These are phyloP conservation scores for Brachymystax lenok DNA, from an alignment of 2,797 vertebrate genomes.

Conservation along the genomic window DNA sequence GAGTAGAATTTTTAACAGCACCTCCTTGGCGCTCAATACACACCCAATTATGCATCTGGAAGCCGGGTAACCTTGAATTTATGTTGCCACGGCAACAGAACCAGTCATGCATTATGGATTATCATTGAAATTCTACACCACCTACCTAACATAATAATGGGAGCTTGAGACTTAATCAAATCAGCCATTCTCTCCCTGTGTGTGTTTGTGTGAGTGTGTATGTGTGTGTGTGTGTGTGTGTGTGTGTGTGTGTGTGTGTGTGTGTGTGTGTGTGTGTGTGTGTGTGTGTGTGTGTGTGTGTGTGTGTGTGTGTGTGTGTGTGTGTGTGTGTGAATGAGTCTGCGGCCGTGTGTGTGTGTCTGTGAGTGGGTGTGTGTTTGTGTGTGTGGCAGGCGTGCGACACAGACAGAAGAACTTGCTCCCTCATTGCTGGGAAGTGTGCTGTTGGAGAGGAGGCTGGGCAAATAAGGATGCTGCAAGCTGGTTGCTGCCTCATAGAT, in stretches of 20 bases:
- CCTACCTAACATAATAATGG: constrained; percentile 89
- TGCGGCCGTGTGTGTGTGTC: background rate
- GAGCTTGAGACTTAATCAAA: constrained; percentile 92
- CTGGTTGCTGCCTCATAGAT: constrained; percentile 73
- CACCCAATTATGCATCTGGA: constrained; percentile 87
- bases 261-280: background rate
- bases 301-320: background rate
- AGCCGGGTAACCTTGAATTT: constrained; percentile 93
- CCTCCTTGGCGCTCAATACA: constrained; percentile 79
- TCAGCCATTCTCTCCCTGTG: constrained; percentile 82
- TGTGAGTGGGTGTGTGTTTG: background rate
- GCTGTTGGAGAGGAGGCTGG: constrained; percentile 67
- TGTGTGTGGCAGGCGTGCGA: constrained; percentile 33
- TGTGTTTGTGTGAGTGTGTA: constrained; percentile 27
- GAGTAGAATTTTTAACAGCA: constrained; percentile 87
- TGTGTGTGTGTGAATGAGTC: background rate
- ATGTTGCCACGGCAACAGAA: constrained; percentile 89
- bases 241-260: background rate
- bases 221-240: constrained; percentile 7
- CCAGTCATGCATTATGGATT: constrained; percentile 96
- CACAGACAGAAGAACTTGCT: constrained; percentile 81
- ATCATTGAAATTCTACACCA: constrained; percentile 94
- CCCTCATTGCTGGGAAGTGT: constrained; percentile 72
- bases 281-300: background rate
- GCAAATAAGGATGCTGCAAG: constrained; percentile 78